Base-by-base conservation (phyloP, 2,797 vertebrate species). In the Tenualosa ilisha region DNA sequence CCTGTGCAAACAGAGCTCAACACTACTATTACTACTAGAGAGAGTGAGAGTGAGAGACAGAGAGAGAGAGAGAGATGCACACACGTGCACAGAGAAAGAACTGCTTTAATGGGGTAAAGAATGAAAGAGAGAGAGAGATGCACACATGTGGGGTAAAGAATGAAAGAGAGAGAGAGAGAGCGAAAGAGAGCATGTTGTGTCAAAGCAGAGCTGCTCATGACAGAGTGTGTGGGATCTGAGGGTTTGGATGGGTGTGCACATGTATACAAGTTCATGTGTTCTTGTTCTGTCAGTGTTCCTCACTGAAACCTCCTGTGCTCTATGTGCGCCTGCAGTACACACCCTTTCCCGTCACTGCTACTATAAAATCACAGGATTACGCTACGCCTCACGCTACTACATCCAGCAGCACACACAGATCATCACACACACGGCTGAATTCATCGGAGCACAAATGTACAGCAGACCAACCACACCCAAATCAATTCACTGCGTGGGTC, bases 1-100 rank as follows among this genome's bases (percentile, higher is more conserved):
- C 68, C 68, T 37, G 31, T 6, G 68, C 31, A 72, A 72, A 72
- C 37, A 72, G 81, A 83, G 59, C 22, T 87, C 68, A 72, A 40
- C 68, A 40, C 68, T 31, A 37, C 65, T 40, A 72, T 72, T 72
- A 31, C 63, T 13, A 65, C 63, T 31, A 26, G 24, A 65, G 4
- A 26, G n/a, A 65, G 61, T 0, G 61, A 24, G 61, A 63, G 61
- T 3, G 61, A 63, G 22, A 26, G 53, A 56, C 51, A 4, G 53
- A 56, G 13, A 56, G 54, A 56, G 54, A 9, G 22, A 61, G 59
- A 61, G 59, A 22, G 20, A 56, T 54, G 53, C 53, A 54, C 53
- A 54, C 54, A 56, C 20, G 17, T 5, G n/a, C 17, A 61, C n/a
- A 61, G 59, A 61, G 22, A 22, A 6, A 31, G 31, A 31, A 31